Percentiles rank a stretch among this genome's conserved stretches.
phyloP scores from a whole-genome alignment of 2,888 invertebrate species.

The Pegoplata infirma region DNA sequence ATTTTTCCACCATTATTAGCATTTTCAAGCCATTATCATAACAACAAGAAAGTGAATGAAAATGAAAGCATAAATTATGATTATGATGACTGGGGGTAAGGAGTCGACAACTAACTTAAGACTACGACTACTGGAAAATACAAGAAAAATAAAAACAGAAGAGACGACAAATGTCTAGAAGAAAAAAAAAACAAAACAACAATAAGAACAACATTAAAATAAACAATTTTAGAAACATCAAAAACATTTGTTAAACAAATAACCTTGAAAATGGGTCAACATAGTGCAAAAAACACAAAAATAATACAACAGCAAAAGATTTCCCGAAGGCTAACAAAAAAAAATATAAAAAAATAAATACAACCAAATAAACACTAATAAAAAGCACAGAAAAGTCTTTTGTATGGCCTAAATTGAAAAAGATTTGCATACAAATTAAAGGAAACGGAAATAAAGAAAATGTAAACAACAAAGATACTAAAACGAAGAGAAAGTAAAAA shows the following conservation, averaged over 20 bases:
- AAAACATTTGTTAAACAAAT: constrained; percentile 53
- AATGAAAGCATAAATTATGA: neutral
- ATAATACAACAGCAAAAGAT: neutral
- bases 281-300: constrained; percentile 18
- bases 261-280: constrained; percentile 60
- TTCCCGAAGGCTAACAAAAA: neutral
- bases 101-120: neutral
- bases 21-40: neutral
- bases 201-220: neutral
- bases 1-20: neutral
- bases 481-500: neutral
- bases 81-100: neutral
- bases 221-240: constrained; percentile 39
- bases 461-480: neutral
- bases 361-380: too few species aligned
- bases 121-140: neutral
- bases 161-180: neutral
- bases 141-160: neutral
- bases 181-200: neutral
- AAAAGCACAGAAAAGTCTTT: neutral
- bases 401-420: neutral
- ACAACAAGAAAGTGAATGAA: neutral
- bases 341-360: neutral
- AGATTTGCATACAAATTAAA: neutral
- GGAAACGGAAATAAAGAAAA: neutral